Evolutionary conservation across 2,888 invertebrate species (phyloP).

Genomic region (Cyclophora punctaria): DNA sequence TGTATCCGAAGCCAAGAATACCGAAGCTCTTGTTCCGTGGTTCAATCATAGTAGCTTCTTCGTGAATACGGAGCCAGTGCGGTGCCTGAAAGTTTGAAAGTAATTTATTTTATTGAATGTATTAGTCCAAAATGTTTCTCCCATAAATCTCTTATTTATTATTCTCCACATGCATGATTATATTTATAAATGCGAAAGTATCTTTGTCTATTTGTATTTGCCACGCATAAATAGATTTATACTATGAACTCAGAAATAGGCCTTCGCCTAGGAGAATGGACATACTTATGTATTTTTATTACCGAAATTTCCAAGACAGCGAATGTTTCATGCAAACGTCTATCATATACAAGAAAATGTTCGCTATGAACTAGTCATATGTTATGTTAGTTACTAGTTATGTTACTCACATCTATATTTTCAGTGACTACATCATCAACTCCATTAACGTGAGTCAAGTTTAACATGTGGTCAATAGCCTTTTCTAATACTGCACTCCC

Average conservation of each 20-base stretch:
- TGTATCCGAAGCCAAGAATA: constrained; percentile 81
- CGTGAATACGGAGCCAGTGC: constrained; percentile 76
- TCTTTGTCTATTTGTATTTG: no score
- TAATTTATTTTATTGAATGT: neutral
- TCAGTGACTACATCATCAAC: constrained; percentile 80
- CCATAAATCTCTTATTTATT: no score
- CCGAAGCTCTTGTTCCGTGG: constrained; percentile 77
- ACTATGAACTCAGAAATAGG: no score
- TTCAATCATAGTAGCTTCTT: constrained; percentile 75
- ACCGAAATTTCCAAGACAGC: no score
- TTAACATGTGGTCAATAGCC: constrained; percentile 78
- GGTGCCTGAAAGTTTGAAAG: constrained; percentile 37
- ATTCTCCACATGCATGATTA: no score
- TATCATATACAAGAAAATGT: no score
- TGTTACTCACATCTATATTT: constrained; percentile 55
- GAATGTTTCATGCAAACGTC: no score
- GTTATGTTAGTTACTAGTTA: neutral
- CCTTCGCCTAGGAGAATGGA: no score
- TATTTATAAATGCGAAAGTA: no score
- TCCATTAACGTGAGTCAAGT: constrained; percentile 35
- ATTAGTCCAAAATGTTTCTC: neutral
- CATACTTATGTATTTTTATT: no score
- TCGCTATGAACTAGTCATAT: no score
- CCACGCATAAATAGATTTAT: no score
- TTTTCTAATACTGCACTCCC: constrained; percentile 77